Base-by-base conservation (phyloP, 2,888 invertebrate genomes). In the Limnephilus rhombicus region DNA sequence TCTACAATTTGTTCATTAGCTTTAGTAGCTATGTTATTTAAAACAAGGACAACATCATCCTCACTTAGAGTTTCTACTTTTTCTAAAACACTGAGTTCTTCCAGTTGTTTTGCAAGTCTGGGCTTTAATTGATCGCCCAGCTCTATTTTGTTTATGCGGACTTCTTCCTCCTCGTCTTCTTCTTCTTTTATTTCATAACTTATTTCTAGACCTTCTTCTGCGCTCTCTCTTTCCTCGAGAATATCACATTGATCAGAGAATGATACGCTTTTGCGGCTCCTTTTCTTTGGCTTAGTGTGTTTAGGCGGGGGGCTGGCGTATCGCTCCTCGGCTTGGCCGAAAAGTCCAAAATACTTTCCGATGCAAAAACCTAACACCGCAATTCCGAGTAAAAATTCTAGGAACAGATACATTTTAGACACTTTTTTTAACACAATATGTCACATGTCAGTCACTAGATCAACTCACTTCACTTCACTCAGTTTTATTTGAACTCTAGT, bases 301-400 rank as follows among this genome's bases (percentile, higher is more conserved):
- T 81, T 49, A 15, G 90, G 81, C n/a, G 90, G 68, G 0, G 68
- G 68, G 68, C n/a, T 37, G 89, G 89, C 34, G 37, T 34, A n/a
- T 41, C 34, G 34, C 80, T 2, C 12, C 89, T 41, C 11, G 89
- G 80, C 29, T 80, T 37, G 68, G 9, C 45, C 68, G 18, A 41
- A 37, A 29, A 68, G 68, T 24, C 91, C 86, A 29, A 91, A 41
- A 24, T 86, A 29, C 49, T 91, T 91, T 13, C 85, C 68, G 24
- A 86, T 49, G 41, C 80, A 91, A 80, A 49, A 95, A 88, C 95
- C 93, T 88, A 96, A 93, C 89, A 95, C 94, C 93, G 95, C 95
- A 87, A 96, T 93, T 92, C 96, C 95, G 93, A 96, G 95, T 31
- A 96, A 94, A 87, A 95, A 94, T 95, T 95, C 96, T 93, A 92